Evolutionary conservation across 2,888 invertebrate genomes (phyloP), one percentile per base, ranked within the genome.

Genomic region (Epiblema foenella): DNA sequence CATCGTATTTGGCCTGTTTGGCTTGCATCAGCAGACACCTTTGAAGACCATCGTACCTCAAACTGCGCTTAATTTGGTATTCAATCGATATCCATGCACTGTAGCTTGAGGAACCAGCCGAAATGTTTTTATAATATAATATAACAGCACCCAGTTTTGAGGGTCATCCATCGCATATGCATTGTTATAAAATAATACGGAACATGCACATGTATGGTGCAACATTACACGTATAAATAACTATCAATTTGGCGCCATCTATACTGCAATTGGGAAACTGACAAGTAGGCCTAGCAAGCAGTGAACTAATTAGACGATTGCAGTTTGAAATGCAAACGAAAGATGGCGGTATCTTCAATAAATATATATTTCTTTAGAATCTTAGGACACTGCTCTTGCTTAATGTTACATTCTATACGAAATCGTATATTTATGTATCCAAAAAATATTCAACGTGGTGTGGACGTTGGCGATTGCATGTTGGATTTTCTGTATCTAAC

Each of bases 1-100:
- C 88, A 97, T 96, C 76, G 92, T 95, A 73, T 97, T 97, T 75
- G 97, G 97, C 12, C 81, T 97, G 76, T 94, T 96, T 68, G 97
- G 97, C 5, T 94, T 96, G 75, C 95, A 96, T 75, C 96, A 96
- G 81, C 95, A 96, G 64, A 89, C 94, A 60, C 97, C 97, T 11
- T 90, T 98, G 65, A 96, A 96, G 87, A 96, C 96, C 33, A 97
- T 98, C 57, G 95, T 98, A 42, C 96, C 96, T 15, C 97, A 97
- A 86, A 98, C 98, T 0, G 95, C 96, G 57, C 93, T 98, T 0
- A 98, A 98, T 86, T 95, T 98, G 96, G 96, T 96, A 78, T 78
- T 72, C 68, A 9, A 15, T 10, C 37, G 4, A 15, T 24, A 49
- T 42, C 15, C 42, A 42, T n/a, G n/a, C n/a, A n/a, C n/a, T n/a